Evolutionary conservation across 2,113 vertebrate species (phyloP).

Genomic region (Anarrhichthys ocellatus): DNA sequence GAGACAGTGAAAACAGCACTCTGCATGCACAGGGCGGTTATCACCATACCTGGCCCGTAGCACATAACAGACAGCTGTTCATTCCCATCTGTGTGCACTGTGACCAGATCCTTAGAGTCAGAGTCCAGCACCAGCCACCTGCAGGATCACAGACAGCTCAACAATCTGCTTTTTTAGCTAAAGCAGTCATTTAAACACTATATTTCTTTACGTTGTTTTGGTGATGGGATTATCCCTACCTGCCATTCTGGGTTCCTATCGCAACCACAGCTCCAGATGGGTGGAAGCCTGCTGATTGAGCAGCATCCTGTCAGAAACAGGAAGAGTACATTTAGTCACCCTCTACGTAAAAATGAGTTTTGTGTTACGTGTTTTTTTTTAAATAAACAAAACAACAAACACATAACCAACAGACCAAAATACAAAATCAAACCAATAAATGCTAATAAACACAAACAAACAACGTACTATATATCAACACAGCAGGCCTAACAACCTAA

Average conservation of each 20-base stretch:
- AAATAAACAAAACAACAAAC: neutral
- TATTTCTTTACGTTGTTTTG: neutral
- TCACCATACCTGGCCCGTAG: conserved; percentile 91
- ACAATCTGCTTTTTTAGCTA: neutral
- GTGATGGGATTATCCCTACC: conserved; percentile 76
- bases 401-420: neutral
- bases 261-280: conserved; percentile 94
- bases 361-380: neutral
- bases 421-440: neutral
- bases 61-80: conserved; percentile 97
- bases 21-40: neutral
- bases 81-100: conserved; percentile 96
- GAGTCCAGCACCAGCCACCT: conserved; percentile 99
- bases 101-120: conserved; percentile 96
- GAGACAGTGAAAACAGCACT: neutral
- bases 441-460: neutral
- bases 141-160: conserved; percentile 58
- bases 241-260: conserved; percentile 94
- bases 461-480: neutral
- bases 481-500: neutral
- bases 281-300: conserved; percentile 96
- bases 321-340: conserved; percentile 25
- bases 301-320: conserved; percentile 87
- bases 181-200: neutral
- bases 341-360: neutral